Evolutionary conservation across 2,113 vertebrate species (phyloP).

Genomic region (Cottus gobio): DNA sequence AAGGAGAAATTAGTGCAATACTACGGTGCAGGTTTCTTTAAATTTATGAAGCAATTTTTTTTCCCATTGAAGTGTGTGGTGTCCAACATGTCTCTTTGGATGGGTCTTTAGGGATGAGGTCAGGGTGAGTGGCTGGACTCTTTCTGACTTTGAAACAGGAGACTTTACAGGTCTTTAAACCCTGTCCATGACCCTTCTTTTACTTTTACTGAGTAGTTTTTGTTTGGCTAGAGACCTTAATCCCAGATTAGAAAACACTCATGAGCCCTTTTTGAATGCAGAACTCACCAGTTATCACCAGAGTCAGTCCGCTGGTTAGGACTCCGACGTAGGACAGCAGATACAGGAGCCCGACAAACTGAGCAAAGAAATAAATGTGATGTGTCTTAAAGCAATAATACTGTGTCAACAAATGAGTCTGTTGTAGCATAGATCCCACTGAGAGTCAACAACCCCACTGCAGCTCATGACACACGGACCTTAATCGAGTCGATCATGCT

Average conservation of each 20-base stretch:
- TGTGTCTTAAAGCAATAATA: not conserved
- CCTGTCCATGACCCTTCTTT: not conserved
- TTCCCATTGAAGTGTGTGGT: not conserved
- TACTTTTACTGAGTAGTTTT: not conserved
- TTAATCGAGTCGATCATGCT: slow-evolving; percentile 90
- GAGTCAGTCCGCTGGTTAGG: slow-evolving; percentile 88
- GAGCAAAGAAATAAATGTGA: not conserved
- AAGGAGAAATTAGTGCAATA: not conserved
- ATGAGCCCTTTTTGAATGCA: not conserved
- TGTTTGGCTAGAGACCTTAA: not conserved
- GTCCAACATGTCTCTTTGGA: not conserved
- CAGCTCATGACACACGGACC: slow-evolving; percentile 72
- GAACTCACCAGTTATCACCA: slow-evolving; percentile 88
- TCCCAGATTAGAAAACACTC: not conserved
- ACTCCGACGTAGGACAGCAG: slow-evolving; percentile 89
- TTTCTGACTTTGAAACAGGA: slow-evolving; percentile 6
- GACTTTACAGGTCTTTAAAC: not conserved
- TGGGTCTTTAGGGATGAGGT: not conserved
- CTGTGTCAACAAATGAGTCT: not conserved
- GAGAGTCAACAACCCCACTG: not conserved
- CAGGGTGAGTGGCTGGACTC: not conserved
- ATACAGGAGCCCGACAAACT: slow-evolving; percentile 91
- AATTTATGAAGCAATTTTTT: slow-evolving; percentile 1
- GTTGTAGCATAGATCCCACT: not conserved
- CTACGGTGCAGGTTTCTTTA: not conserved